Evolutionary conservation across 2,113 vertebrate species (phyloP), one percentile per base, ranked within the genome.

Genomic region (Pelecanus crispus): DNA sequence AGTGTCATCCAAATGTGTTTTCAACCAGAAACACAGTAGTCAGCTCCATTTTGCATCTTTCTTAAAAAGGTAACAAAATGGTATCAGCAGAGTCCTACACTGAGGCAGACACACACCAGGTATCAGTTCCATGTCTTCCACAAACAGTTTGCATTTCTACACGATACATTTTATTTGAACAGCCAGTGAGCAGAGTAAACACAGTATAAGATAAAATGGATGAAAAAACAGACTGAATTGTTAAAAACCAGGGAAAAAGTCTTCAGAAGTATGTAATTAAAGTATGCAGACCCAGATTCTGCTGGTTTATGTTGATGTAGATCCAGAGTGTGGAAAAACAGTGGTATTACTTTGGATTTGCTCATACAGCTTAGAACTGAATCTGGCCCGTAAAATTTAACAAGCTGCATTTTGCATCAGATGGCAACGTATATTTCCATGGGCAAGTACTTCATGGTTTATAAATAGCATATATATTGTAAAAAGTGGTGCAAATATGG

Each of bases 321-420:
- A 75, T 61, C 47, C 61, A 75, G 49, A 72, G 32, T 61, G 81
- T 11, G 53, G 21, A 79, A 96, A 92, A 94, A 4, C 13, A 65
- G 13, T 77, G 44, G 22, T 53, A 79, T 87, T 83, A 93, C 29
- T 94, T 71, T 84, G 45, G 36, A 58, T 82, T 95, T 91, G 32
- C 19, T 79, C 4, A 0, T 49, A 40, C 28, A 85, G 25, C 13
- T 95, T 86, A 91, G 52, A 85, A 73, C 11, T 81, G 67, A 96
- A 91, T 87, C 77, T 92, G 91, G 73, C 40, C 56, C 0, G 4
- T 89, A 94, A 94, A 94, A 84, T 94, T 88, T 96, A 87, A 94
- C 86, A 89, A 62, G 59, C 20, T 74, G 17, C 17, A 49, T 92
- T 96, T 88, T 93, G 22, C 40, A 75, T 93, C 7, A 14, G 44